Base-by-base conservation (phyloP, 1,140 invertebrate genomes). In the Lithobius niger region DNA sequence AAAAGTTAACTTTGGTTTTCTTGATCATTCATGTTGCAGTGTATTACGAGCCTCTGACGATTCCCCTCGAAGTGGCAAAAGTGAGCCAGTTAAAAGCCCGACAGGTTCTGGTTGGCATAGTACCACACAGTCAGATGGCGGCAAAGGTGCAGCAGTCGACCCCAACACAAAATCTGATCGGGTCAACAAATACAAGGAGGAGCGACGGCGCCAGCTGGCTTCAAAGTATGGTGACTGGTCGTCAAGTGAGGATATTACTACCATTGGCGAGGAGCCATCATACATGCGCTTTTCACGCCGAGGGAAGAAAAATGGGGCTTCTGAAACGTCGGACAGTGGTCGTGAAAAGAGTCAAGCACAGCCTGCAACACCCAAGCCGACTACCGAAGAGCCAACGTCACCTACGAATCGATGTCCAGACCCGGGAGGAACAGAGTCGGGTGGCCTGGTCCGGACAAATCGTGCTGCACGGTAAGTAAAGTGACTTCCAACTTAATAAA, bases 131-230 rank as follows among this genome's bases (percentile, higher is more conserved):
- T n/a, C n/a, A n/a, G n/a, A n/a, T n/a, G n/a, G n/a, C n/a, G n/a
- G n/a, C n/a, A n/a, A n/a, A n/a, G n/a, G 43, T 19, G 43, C 16
- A 16, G 19, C 4, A 18, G 43, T 21, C 6, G 18, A 19, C 6
- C 16, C 4, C 22, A 19, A 27, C 10, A 25, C 25, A 27, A 50
- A 76, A 55, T 72, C 74, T 61, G 76, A 79, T 67, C 70, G 80
- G 57, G 79, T 82, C 58, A 74, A 76, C 59, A 74, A 75, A 58
- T 81, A 81, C 68, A 82, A 82, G 65, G 79, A 82, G 64, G 77
- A 81, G 60, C 69, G 79, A 48, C 72, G 78, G 52, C 76, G 73
- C 59, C 79, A 80, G 64, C 65, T 80, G 40, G 78, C 74, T 6
- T 73, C 73, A 16, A 68, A 70, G 57, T 67, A 62, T 56, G 61